Evolutionary conservation across 2,888 invertebrate genomes (phyloP).

Genomic region (Furcula furcula): DNA sequence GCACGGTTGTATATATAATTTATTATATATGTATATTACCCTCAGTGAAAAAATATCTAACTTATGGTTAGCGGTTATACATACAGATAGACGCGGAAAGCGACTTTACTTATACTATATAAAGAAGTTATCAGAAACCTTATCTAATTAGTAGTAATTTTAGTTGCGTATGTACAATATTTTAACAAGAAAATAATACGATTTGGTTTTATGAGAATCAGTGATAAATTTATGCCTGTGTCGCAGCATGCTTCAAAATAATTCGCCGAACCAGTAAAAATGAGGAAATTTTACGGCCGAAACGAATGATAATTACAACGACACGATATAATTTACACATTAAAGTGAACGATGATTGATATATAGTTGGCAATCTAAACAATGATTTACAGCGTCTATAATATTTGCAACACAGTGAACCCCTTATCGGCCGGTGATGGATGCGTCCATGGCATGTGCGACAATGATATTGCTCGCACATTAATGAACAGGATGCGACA

Average conservation of each 20-base stretch:
- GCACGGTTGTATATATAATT: no score
- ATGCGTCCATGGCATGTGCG: conserved; percentile 62
- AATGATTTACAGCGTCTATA: conserved; percentile 59
- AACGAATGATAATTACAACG: conserved; percentile 29
- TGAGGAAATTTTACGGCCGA: conserved; percentile 23
- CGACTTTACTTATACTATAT: no score
- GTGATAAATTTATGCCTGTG: conserved; percentile 31
- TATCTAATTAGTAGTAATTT: background rate
- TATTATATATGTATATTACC: no score
- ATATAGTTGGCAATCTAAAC: conserved; percentile 44
- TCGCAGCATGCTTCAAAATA: conserved; percentile 25
- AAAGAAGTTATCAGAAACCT: no score
- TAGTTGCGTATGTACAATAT: no score
- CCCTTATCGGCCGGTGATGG: conserved; percentile 67
- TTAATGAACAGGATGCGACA: conserved; percentile 48
- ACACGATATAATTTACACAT: conserved; percentile 38
- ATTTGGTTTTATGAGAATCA: no score
- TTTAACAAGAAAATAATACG: conserved; percentile 20
- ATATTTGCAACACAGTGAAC: conserved; percentile 57
- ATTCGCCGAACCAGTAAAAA: conserved; percentile 27
- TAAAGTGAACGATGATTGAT: conserved; percentile 45
- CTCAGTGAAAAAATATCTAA: no score
- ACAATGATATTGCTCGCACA: conserved; percentile 44
- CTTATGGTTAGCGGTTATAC: no score
- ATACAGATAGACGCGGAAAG: no score